Percentiles rank a stretch among this genome's conserved stretches.
These are phyloP conservation scores for Patella pellucida DNA, from an alignment of 2,888 invertebrate genomes.

Conservation along the genomic window DNA sequence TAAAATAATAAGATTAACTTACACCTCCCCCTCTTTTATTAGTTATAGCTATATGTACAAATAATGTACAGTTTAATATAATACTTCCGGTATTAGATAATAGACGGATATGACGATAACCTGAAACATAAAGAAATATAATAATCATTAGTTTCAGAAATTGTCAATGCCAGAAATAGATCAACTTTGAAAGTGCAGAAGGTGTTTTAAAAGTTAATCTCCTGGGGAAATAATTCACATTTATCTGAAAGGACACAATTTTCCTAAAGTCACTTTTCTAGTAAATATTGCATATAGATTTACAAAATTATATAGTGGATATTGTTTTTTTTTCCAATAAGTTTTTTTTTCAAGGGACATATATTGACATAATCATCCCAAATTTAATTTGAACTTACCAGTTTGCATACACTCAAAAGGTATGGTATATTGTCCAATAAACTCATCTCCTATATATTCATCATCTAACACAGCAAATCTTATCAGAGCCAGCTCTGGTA, in stretches of 20 bases:
- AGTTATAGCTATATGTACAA: conserved; percentile 76
- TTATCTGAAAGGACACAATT: too few relatives aligned
- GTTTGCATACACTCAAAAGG: conserved; percentile 76
- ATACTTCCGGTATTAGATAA: conserved; percentile 74
- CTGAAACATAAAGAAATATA: conserved; percentile 58
- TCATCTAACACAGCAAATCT: conserved; percentile 76
- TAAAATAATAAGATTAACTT: conserved; percentile 35
- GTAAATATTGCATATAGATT: too few relatives aligned
- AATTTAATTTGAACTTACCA: conserved; percentile 65
- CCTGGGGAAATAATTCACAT: background rate
- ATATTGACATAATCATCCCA: too few relatives aligned
- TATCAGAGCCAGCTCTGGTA: conserved; percentile 76
- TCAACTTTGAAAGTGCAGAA: background rate
- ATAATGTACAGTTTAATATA: conserved; percentile 74
- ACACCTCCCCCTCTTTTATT: conserved; percentile 75
- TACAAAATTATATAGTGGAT: too few relatives aligned
- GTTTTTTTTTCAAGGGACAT: too few relatives aligned
- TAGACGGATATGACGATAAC: conserved; percentile 75
- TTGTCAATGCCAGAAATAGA: background rate
- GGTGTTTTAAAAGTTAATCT: background rate
- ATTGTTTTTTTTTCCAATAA: too few relatives aligned
- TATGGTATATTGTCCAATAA: conserved; percentile 77
- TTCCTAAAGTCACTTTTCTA: too few relatives aligned
- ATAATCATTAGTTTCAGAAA: background rate
- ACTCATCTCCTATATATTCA: conserved; percentile 74